These are phyloP conservation scores for Serilophus lunatus DNA, from an alignment of 2,113 vertebrate genomes.

Conservation along the genomic window DNA sequence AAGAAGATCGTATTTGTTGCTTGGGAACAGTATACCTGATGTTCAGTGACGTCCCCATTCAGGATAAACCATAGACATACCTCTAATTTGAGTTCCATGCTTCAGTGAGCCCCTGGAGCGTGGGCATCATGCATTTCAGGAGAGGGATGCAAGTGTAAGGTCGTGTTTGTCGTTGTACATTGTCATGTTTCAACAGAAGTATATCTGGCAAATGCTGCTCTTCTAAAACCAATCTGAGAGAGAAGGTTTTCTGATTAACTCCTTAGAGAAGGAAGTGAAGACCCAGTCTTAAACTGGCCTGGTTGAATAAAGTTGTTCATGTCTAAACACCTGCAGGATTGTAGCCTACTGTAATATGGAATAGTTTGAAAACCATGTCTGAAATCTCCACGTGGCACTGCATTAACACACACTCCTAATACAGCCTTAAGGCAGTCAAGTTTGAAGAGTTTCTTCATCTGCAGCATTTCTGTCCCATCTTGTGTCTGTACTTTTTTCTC, in stretches of 20 bases:
- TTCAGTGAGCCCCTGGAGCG: not conserved
- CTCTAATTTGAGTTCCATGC: not conserved
- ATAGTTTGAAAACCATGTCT: not conserved
- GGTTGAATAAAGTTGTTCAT: not conserved
- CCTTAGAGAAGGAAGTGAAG: slow-evolving; percentile 1
- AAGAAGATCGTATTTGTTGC: not conserved
- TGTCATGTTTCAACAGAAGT: not conserved
- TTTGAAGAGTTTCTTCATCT: slow-evolving; percentile 37
- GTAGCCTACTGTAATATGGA: not conserved
- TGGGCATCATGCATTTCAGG: not conserved
- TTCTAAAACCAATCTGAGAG: not conserved
- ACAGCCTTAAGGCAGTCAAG: not conserved
- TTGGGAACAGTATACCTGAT: not conserved
- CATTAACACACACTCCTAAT: not conserved
- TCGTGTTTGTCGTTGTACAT: not conserved
- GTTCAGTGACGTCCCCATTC: not conserved
- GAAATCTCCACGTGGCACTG: not conserved
- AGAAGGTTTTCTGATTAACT: not conserved
- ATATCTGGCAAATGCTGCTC: not conserved
- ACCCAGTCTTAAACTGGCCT: not conserved
- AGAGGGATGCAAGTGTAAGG: not conserved
- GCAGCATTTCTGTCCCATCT: not conserved
- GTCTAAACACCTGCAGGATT: slow-evolving; percentile 1
- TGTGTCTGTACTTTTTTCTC: not conserved
- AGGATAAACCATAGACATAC: not conserved